Evolutionary conservation across 1,140 invertebrate genomes (phyloP), one percentile per base, ranked within the genome.

Genomic region (Calycopis cecrops): DNA sequence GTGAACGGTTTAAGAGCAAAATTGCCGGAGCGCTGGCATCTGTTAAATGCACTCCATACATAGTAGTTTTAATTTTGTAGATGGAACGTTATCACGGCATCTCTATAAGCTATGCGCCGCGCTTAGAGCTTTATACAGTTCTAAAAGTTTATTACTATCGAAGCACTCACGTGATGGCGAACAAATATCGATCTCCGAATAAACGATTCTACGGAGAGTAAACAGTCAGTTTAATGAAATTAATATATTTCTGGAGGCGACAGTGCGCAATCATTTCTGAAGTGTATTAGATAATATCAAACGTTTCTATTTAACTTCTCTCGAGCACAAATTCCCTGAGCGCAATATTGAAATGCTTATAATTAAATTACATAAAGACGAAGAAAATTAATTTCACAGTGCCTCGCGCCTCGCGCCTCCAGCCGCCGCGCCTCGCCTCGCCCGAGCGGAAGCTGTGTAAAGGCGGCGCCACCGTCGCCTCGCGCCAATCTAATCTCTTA

Each of bases 361-460:
- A 87, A 87, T 87, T 87, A 83, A 87, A 87, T 87, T 87, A 85
- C 82, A 87, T 87, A 87, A 85, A 84, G 84, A 87, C 80, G 84
- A 87, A 87, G 80, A 84, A 87, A 87, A 87, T 87, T 87, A 87
- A 87, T 87, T 87, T 87, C 82, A 78, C 71, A 78, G 74, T 74
- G 69, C 40, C 40, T 12, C 6, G 14, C 14, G 3, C 12, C 40
- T 16, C 40, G 40, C 40, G 14, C 35, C 40, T 9, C 21, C 40
- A 3, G 40, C 40, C 9, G 14, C 40, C 38, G 40, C 40, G 62
- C 59, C 21, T 47, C 58, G 64, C 58, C 58, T 68, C 60, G 55
- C 60, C 65, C 79, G 76, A 79, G 80, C 77, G 79, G 78, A 79
- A 78, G 67, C 68, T 57, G 44, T 57, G 59, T 72, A 76, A 75